Evolutionary conservation across 2,888 invertebrate species (phyloP).

Genomic region (Sepioteuthis lessoniana): DNA sequence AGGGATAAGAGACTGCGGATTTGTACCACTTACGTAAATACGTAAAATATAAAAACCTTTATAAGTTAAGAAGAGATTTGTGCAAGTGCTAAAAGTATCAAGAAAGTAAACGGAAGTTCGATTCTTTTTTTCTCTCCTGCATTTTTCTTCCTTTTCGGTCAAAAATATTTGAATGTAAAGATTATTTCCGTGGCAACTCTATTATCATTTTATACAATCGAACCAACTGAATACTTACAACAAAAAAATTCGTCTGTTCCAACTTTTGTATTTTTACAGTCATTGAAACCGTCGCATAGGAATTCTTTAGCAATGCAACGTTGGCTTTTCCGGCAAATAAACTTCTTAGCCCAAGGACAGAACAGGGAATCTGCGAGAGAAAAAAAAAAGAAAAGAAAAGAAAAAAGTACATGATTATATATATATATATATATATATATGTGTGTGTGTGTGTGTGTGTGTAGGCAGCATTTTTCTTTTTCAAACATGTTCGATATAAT

Average conservation of each 20-base stretch:
- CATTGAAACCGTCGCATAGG: conserved; percentile 76
- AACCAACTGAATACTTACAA: conserved; percentile 56
- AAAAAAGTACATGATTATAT: neutral
- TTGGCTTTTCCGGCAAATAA: conserved; percentile 57
- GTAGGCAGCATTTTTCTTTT: no score
- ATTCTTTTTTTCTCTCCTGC: no score
- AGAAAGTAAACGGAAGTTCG: no score
- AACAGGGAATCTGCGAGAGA: conserved; percentile 53
- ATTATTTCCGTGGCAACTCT: no score
- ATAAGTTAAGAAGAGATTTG: no score
- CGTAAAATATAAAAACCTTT: no score
- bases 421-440: conserved; percentile 15
- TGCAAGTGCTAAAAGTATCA: no score
- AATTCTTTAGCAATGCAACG: conserved; percentile 74
- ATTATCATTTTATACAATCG: no score
- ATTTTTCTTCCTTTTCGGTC: no score
- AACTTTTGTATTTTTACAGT: conserved; percentile 73
- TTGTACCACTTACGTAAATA: no score
- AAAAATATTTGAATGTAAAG: no score
- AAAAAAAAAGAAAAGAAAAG: neutral
- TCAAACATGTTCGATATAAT: neutral
- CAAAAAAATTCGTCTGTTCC: conserved; percentile 76
- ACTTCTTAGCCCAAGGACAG: conserved; percentile 58
- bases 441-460: conserved; percentile 41
- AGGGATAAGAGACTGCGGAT: no score